phyloP scores from a whole-genome alignment of 2,888 invertebrate species.

The Teleogryllus oceanicus region DNA sequence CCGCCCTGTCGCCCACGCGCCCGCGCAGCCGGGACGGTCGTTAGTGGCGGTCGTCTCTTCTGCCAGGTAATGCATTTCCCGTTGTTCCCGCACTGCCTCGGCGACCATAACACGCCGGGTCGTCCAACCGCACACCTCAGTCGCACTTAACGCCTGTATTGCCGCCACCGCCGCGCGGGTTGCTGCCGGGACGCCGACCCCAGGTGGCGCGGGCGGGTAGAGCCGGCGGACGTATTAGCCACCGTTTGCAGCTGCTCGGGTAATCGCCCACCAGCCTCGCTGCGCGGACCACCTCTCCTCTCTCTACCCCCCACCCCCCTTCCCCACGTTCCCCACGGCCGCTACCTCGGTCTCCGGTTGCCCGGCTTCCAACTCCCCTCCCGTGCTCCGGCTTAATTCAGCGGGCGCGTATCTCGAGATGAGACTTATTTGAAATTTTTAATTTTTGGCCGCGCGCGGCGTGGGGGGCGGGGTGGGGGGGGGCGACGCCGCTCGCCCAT shows the following conservation, averaged over 20 bases:
- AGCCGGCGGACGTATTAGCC: neutral
- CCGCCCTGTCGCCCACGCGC: too few relatives aligned
- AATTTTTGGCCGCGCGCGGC: neutral
- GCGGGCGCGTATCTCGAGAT: neutral
- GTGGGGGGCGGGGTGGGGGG: neutral
- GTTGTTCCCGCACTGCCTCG: too few relatives aligned
- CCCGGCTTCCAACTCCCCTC: neutral
- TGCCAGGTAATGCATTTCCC: too few relatives aligned
- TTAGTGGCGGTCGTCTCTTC: too few relatives aligned
- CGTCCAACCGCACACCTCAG: too few relatives aligned
- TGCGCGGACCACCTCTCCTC: neutral
- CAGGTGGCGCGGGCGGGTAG: neutral
- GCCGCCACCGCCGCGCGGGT: too few relatives aligned
- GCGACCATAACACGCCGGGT: too few relatives aligned
- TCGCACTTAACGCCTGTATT: too few relatives aligned
- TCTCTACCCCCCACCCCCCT: neutral
- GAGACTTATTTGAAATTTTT: constrained; percentile 18
- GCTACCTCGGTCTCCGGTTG: neutral
- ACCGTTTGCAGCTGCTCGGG: neutral
- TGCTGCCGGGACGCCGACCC: neutral
- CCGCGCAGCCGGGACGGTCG: too few relatives aligned
- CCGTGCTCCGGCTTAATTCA: neutral
- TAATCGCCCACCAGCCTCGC: neutral
- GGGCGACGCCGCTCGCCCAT: neutral
- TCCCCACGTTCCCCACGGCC: neutral